These are phyloP conservation scores for Diploscapter pachys DNA, from an alignment of 1,140 invertebrate species.

Conservation along the genomic window DNA sequence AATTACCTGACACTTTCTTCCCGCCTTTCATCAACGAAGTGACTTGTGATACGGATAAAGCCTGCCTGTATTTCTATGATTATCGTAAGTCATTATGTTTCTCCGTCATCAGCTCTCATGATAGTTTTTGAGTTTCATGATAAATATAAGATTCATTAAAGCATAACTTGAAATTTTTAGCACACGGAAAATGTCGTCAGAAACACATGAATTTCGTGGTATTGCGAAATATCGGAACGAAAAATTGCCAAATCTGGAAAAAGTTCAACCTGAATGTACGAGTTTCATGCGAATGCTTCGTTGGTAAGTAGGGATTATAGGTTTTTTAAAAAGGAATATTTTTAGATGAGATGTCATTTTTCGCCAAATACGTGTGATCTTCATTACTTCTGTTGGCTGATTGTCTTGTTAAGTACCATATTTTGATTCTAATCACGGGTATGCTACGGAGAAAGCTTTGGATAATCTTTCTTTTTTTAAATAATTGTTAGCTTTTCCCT, in stretches of 20 bases:
- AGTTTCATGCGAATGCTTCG: conserved; percentile 59
- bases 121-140: conserved; percentile 15
- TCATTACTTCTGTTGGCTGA: not conserved
- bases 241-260: conserved; percentile 56
- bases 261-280: conserved; percentile 59
- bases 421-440: conserved; percentile 4
- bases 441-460: no score
- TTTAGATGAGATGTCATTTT: conserved; percentile 59
- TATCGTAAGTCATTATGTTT: conserved; percentile 46
- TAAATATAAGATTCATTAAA: not conserved
- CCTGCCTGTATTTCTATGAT: conserved; percentile 58
- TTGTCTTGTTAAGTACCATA: not conserved
- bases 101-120: not conserved
- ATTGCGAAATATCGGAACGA: conserved; percentile 54
- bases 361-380: conserved; percentile 56
- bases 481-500: conserved; percentile 12
- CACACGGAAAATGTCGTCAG: conserved; percentile 58
- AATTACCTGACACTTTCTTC: conserved; percentile 56
- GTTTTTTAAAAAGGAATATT: conserved; percentile 11
- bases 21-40: conserved; percentile 59
- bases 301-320: conserved; percentile 39
- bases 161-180: conserved; percentile 40
- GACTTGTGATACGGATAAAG: conserved; percentile 59
- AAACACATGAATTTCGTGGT: conserved; percentile 60
- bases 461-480: not conserved